Evolutionary conservation across 2,113 vertebrate genomes (phyloP).

Genomic region (Bostrychus sinensis): DNA sequence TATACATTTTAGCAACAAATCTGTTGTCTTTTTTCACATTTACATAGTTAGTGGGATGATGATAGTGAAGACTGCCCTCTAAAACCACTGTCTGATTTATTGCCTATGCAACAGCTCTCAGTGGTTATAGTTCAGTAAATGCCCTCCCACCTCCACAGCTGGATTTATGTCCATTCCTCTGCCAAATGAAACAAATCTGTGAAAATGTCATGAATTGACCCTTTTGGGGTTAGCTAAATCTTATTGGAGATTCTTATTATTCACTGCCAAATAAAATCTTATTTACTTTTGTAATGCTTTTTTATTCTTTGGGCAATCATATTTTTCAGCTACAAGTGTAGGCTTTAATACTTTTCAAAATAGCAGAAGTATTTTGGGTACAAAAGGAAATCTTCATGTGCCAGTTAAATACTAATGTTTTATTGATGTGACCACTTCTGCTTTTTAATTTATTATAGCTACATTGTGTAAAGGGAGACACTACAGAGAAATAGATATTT

Average conservation of each 20-base stretch:
- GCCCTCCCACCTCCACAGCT: neutral
- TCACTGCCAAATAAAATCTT: neutral
- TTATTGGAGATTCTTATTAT: neutral
- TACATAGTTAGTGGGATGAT: neutral
- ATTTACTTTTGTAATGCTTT: too few relatives aligned
- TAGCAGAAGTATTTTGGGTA: neutral
- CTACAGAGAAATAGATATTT: too few relatives aligned
- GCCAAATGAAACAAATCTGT: neutral
- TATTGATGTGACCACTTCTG: neutral
- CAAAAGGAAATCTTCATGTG: neutral
- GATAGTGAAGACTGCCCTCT: neutral
- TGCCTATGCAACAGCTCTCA: neutral
- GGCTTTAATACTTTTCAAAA: too few relatives aligned
- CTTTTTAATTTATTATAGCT: neutral
- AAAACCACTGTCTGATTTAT: neutral
- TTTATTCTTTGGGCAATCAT: too few relatives aligned
- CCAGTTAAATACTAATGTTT: neutral
- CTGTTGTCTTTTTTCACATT: neutral
- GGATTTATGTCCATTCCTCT: neutral
- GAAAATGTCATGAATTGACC: conserved; percentile 14
- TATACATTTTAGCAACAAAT: too few relatives aligned
- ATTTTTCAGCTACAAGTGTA: too few relatives aligned
- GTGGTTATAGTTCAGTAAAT: neutral
- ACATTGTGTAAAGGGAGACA: too few relatives aligned
- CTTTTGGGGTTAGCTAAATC: neutral